phyloP scores from a whole-genome alignment of 2,113 vertebrate genomes.

The Hemiscyllium ocellatum region DNA sequence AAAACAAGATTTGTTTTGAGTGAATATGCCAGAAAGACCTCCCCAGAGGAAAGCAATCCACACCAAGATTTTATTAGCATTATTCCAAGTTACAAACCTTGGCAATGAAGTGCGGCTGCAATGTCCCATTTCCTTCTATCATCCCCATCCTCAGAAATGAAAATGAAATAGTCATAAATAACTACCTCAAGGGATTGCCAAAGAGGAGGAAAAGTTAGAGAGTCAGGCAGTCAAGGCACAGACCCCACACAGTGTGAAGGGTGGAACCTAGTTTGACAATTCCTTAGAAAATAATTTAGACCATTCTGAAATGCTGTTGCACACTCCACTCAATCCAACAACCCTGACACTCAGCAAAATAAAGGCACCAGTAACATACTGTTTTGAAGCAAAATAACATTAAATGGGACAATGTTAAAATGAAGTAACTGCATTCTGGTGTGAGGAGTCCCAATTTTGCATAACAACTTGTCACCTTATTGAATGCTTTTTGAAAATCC shows the following conservation, averaged over 20 bases:
- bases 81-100: not conserved
- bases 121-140: not conserved
- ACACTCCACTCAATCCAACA: too few relatives aligned
- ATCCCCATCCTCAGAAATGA: not conserved
- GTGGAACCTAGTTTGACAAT: not conserved
- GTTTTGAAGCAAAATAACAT: too few relatives aligned
- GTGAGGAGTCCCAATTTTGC: too few relatives aligned
- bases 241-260: not conserved
- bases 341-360: too few relatives aligned
- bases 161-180: not conserved
- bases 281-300: not conserved
- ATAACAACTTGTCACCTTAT: too few relatives aligned
- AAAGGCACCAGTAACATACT: too few relatives aligned
- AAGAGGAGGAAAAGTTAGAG: not conserved
- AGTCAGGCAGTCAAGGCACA: not conserved
- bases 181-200: not conserved
- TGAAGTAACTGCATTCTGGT: too few relatives aligned
- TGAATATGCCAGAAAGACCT: not conserved
- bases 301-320: too few relatives aligned
- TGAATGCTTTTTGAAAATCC: too few relatives aligned
- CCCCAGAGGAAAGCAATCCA: not conserved
- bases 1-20: not conserved
- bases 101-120: not conserved
- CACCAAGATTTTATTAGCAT: not conserved
- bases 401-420: too few relatives aligned